Conservation (phyloP, 1,140 invertebrate species). For the Plectrocnemia conspersa region DNA sequence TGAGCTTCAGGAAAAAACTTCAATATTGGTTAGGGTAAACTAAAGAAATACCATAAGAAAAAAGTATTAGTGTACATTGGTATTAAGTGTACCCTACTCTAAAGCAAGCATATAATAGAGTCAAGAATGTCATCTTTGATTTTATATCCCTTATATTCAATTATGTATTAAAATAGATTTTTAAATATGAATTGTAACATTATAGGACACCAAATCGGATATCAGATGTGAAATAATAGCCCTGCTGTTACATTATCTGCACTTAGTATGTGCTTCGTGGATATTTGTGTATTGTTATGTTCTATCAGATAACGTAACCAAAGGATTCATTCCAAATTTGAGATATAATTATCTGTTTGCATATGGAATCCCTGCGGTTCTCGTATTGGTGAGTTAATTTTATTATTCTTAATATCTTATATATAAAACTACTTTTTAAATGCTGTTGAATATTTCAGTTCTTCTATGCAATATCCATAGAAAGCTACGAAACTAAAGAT, state of each 20-base stretch:
- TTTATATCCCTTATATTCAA: not conserved
- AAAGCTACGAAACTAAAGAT: constrained; percentile 63
- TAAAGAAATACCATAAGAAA: no score
- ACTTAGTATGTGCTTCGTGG: constrained; percentile 63
- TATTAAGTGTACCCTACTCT: no score
- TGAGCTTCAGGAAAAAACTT: no score
- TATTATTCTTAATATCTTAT: constrained; percentile 22
- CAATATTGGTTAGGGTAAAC: no score
- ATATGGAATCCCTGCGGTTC: constrained; percentile 53
- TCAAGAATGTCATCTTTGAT: no score
- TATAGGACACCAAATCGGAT: constrained; percentile 55
- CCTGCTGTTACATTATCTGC: constrained; percentile 62
- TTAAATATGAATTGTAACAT: constrained; percentile 8
- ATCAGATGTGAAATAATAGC: constrained; percentile 60
- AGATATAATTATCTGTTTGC: constrained; percentile 51
- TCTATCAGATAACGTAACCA: constrained; percentile 41
- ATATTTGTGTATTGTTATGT: constrained; percentile 51
- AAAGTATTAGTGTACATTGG: no score
- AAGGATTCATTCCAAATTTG: constrained; percentile 37
- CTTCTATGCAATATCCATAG: constrained; percentile 56
- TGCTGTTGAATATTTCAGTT: constrained; percentile 47
- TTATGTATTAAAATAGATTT: constrained; percentile 6
- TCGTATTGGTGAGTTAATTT: constrained; percentile 52
- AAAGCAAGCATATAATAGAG: no score
- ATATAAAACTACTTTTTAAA: constrained; percentile 9